Evolutionary conservation across 2,888 invertebrate species (phyloP).

Genomic region (Zygogramma bicolorata): DNA sequence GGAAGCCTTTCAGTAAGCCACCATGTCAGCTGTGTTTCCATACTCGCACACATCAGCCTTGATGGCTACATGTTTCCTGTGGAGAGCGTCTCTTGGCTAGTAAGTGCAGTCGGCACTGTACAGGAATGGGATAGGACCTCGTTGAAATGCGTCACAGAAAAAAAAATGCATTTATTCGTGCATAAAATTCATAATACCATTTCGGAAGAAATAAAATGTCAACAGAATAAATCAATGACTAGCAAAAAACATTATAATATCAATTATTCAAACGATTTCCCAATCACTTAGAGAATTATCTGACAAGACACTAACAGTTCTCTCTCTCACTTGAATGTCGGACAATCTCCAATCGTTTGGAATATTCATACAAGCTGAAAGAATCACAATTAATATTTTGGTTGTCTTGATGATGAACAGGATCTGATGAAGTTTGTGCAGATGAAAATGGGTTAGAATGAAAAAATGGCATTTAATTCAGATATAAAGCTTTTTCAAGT

Average conservation of each 20-base stretch:
- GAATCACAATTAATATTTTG: slow-evolving; percentile 24
- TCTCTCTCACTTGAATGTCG: slow-evolving; percentile 62
- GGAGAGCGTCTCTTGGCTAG: no score
- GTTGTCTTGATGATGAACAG: background rate
- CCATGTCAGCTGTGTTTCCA: no score
- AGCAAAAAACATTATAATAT: background rate
- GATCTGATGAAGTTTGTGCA: background rate
- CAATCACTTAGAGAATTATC: slow-evolving; percentile 62
- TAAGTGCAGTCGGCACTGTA: no score
- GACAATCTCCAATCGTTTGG: slow-evolving; percentile 74
- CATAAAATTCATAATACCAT: slow-evolving; percentile 11
- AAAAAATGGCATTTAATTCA: slow-evolving; percentile 11
- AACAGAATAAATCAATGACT: background rate
- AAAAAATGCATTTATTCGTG: background rate
- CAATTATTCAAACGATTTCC: slow-evolving; percentile 58
- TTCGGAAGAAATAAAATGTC: background rate
- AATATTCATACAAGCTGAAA: slow-evolving; percentile 69
- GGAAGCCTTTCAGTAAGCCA: no score
- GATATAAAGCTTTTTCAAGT: slow-evolving; percentile 29
- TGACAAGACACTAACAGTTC: slow-evolving; percentile 51
- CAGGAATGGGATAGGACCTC: no score
- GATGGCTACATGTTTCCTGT: no score
- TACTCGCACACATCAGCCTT: no score
- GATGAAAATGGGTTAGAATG: background rate
- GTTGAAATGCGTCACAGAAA: no score